Evolutionary conservation across 2,113 vertebrate species (phyloP), one percentile per base, ranked within the genome.

Genomic region (Phycodurus eques): DNA sequence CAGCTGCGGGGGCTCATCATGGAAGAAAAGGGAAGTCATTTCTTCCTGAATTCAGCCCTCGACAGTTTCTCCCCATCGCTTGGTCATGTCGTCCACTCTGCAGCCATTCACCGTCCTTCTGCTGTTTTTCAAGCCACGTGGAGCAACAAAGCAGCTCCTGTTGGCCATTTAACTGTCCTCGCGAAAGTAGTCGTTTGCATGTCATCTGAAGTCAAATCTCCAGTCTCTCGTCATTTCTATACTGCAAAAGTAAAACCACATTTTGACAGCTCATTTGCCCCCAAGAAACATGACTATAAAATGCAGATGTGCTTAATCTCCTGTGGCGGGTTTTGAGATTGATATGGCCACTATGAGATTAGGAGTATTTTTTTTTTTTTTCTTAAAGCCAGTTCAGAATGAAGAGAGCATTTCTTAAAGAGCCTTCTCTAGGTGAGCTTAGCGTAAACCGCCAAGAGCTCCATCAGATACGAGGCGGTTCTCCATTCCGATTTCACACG

Each of bases 291-390:
- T 71, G 73, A 88, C 87, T 82, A 85, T 77, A 78, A 80, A 67
- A 87, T 83, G 84, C 81, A 86, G 86, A 27, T 83, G 87, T 81
- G 74, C 79, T 75, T 90, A 87, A 91, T 90, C 84, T 88, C 73
- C 80, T 79, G 59, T 13, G n/a, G 64, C 79, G 88, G 86, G 88
- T 2, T 89, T 89, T 87, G 44, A 76, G 73, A 82, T 80, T 85
- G 82, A 87, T 89, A 84, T 31, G 69, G 78, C 85, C 74, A 80
- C 78, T 66, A 54, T 83, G 77, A 85, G 83, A 88, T 89, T 86
- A 87, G 59, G 33, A 78, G 80, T 79, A 83, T 78, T 74, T 82
- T 46, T 46, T 44, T 14, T 14, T 70, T 83, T 79, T 83, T 53
- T 68, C 77, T 81, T 27, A 27, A 60, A 67, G 51, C 59, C 70